Evolutionary conservation across 2,888 invertebrate species (phyloP).

Genomic region (Noctua pronuba): DNA sequence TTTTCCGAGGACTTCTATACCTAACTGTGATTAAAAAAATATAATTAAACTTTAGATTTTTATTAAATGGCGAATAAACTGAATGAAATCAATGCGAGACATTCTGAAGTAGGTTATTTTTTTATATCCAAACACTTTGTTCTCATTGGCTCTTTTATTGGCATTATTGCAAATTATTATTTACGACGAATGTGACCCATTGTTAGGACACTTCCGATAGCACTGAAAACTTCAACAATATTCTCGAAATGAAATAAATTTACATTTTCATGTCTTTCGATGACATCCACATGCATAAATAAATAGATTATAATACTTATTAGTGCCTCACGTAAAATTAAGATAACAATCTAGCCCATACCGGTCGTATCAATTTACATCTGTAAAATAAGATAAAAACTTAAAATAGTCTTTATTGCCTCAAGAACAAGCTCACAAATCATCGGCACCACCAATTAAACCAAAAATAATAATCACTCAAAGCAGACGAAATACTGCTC

Average conservation of each 20-base stretch:
- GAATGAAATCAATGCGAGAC: too few species aligned
- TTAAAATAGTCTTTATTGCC: background rate
- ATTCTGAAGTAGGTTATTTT: background rate
- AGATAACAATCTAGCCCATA: background rate
- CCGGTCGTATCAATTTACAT: background rate
- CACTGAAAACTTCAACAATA: too few species aligned
- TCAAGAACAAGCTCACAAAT: slow-evolving; percentile 1
- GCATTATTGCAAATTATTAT: background rate
- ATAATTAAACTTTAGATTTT: too few species aligned
- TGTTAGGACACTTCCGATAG: slow-evolving; percentile 11
- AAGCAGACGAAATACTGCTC: slow-evolving; percentile 6
- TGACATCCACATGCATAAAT: background rate
- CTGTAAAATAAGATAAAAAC: background rate
- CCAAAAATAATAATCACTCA: slow-evolving; percentile 11
- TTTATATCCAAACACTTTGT: background rate
- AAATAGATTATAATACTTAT: background rate
- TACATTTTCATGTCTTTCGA: background rate
- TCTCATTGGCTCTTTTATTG: background rate
- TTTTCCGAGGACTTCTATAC: background rate
- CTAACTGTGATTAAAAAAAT: too few species aligned
- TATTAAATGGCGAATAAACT: background rate
- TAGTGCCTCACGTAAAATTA: background rate
- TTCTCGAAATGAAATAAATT: slow-evolving; percentile 11
- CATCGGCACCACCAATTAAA: background rate
- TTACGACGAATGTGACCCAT: slow-evolving; percentile 1